Percentiles rank a stretch among this genome's conserved stretches.
phyloP scores from a whole-genome alignment of 2,888 invertebrate genomes.

The Shargacucullia verbasci region DNA sequence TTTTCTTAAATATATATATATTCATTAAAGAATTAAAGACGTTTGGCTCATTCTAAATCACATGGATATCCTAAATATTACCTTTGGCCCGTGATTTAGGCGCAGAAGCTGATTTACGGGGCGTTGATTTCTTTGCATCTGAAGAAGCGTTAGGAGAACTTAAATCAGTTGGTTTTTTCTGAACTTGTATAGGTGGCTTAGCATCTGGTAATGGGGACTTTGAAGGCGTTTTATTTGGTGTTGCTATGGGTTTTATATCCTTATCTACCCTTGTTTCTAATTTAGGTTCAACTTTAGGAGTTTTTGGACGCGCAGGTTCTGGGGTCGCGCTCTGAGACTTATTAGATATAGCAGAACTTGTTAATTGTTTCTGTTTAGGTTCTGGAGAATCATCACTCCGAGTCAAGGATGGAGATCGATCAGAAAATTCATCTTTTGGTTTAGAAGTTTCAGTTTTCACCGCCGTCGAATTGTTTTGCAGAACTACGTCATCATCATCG shows the following conservation, averaged over 20 bases:
- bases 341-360: slow-evolving; percentile 63
- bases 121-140: slow-evolving; percentile 80
- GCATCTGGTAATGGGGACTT: slow-evolving; percentile 75
- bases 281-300: slow-evolving; percentile 76
- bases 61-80: slow-evolving; percentile 60
- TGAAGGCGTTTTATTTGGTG: slow-evolving; percentile 68
- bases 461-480: slow-evolving; percentile 70
- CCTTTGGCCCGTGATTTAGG: slow-evolving; percentile 84
- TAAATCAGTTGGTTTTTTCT: slow-evolving; percentile 81
- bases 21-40: slow-evolving; percentile 6
- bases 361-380: slow-evolving; percentile 71
- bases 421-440: slow-evolving; percentile 76
- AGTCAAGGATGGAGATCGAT: slow-evolving; percentile 85
- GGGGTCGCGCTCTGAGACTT: slow-evolving; percentile 73
- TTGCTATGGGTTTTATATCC: slow-evolving; percentile 62
- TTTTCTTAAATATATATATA: neutral
- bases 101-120: slow-evolving; percentile 80
- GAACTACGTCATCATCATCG: slow-evolving; percentile 84
- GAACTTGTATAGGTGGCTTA: slow-evolving; percentile 68
- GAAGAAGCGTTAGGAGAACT: slow-evolving; percentile 66
- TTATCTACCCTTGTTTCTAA: slow-evolving; percentile 64
- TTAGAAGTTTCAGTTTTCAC: slow-evolving; percentile 65
- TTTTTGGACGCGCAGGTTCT: slow-evolving; percentile 80
- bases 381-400: slow-evolving; percentile 87
- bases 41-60: slow-evolving; percentile 76